phyloP scores from a whole-genome alignment of 2,113 vertebrate genomes.

The Gavialis gangeticus region DNA sequence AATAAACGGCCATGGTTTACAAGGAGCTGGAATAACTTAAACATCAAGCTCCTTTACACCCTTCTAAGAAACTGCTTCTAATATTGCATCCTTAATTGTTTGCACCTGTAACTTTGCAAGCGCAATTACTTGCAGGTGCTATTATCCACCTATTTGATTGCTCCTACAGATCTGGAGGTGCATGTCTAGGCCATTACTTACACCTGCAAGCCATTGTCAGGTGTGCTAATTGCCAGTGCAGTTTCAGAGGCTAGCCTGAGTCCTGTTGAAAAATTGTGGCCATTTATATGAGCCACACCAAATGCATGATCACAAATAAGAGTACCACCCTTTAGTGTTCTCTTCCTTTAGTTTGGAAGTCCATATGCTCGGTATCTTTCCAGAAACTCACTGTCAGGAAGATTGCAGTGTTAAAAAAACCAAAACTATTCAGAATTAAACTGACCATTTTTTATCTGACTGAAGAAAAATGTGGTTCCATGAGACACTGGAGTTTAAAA shows the following conservation, averaged over 20 bases:
- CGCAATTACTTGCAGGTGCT: background rate
- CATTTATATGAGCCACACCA: background rate
- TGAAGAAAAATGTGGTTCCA: background rate
- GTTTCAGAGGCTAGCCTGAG: accelerated
- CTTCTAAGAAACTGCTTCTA: constrained; percentile 5
- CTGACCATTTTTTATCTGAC: background rate
- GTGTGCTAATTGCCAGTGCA: constrained; percentile 16
- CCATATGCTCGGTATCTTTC: background rate
- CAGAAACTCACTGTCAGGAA: background rate
- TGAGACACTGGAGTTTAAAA: background rate
- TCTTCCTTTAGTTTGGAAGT: background rate
- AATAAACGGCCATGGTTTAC: constrained; percentile 38
- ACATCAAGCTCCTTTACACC: constrained; percentile 43
- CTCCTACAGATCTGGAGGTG: background rate
- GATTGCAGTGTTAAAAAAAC: background rate
- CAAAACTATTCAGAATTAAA: background rate
- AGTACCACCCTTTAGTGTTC: background rate
- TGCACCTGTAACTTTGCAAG: constrained; percentile 34
- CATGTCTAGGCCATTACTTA: background rate
- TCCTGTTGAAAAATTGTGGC: background rate
- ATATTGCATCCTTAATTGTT: background rate
- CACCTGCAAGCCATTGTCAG: background rate
- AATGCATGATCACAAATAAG: background rate
- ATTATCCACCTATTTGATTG: background rate
- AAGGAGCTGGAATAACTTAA: constrained; percentile 45